Evolutionary conservation across 2,797 vertebrate genomes (phyloP).

Genomic region (Platalea minor): DNA sequence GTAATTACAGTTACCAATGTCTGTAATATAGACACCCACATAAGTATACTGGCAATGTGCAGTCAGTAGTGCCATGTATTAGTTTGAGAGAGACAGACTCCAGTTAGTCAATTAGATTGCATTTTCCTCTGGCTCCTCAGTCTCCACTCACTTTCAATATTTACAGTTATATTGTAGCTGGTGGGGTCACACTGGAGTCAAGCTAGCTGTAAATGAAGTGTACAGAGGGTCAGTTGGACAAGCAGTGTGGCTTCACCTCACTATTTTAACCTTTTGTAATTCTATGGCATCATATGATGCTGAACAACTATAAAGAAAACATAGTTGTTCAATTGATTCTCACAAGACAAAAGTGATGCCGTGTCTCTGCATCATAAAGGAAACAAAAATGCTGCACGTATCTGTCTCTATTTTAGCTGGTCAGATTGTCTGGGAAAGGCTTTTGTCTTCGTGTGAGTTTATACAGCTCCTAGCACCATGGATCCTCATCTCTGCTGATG

Average conservation of each 20-base stretch:
- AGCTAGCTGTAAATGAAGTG: background rate
- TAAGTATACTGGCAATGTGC: background rate
- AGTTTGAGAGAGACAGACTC: background rate
- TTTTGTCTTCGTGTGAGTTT: background rate
- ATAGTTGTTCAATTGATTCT: background rate
- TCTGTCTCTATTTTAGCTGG: background rate
- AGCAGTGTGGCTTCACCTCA: background rate
- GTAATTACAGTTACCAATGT: background rate
- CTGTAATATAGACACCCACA: background rate
- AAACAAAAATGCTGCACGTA: background rate
- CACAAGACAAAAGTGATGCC: background rate
- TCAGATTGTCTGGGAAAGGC: background rate
- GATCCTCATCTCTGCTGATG: background rate
- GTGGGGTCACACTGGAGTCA: background rate
- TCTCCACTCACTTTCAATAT: background rate
- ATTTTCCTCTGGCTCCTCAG: background rate
- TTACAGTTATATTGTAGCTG: background rate
- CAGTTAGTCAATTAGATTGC: background rate
- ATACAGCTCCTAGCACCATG: background rate
- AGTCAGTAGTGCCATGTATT: background rate
- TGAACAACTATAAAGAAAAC: background rate
- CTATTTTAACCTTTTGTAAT: background rate
- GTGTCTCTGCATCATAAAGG: background rate
- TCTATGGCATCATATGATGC: background rate
- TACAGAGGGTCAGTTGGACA: background rate